A percentile compares a stretch with the other conserved stretches of the same genome.
These are phyloP conservation scores for Lucifuga dentata DNA, from an alignment of 2,113 vertebrate genomes.

Conservation along the genomic window DNA sequence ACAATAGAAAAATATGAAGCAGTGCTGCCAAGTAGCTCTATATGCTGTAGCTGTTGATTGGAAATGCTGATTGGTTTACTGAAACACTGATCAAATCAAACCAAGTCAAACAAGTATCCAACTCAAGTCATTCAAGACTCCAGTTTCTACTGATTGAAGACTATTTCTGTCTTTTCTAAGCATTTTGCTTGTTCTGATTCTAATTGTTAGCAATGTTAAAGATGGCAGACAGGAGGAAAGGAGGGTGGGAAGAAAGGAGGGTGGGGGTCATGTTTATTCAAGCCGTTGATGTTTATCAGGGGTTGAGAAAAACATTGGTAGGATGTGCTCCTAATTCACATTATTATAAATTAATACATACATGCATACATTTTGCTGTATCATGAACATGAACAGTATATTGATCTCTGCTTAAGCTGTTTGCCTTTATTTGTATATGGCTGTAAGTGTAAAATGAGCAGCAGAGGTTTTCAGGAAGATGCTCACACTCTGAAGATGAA, in stretches of 20 bases:
- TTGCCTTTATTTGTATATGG: slow-evolving; percentile 63
- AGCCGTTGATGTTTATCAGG: slow-evolving; percentile 15
- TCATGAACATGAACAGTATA: slow-evolving; percentile 61
- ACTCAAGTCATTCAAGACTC: slow-evolving; percentile 5
- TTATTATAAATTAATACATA: slow-evolving; percentile 7
- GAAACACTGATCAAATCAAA: slow-evolving; percentile 24
- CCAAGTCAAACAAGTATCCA: slow-evolving; percentile 15
- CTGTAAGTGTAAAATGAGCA: slow-evolving; percentile 31
- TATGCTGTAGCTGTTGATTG: not conserved
- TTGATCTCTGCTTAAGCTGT: slow-evolving; percentile 68
- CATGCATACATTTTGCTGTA: slow-evolving; percentile 68
- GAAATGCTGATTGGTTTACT: slow-evolving; percentile 19
- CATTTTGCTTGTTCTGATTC: slow-evolving; percentile 4
- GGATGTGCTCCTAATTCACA: slow-evolving; percentile 61
- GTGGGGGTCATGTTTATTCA: not conserved
- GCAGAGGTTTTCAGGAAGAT: slow-evolving; percentile 11
- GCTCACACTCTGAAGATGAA: slow-evolving; percentile 7
- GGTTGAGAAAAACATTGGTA: slow-evolving; percentile 25
- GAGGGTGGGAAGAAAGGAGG: not conserved
- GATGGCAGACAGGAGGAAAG: not conserved
- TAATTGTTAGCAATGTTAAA: not conserved
- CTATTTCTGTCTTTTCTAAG: not conserved
- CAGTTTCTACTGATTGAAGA: slow-evolving; percentile 6
- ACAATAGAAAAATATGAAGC: not conserved
- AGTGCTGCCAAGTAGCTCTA: not conserved